Percentiles rank a stretch among this genome's conserved stretches.
Evolutionary conservation across 1,140 invertebrate species (phyloP).

Genomic region (Brachionus angularis): DNA sequence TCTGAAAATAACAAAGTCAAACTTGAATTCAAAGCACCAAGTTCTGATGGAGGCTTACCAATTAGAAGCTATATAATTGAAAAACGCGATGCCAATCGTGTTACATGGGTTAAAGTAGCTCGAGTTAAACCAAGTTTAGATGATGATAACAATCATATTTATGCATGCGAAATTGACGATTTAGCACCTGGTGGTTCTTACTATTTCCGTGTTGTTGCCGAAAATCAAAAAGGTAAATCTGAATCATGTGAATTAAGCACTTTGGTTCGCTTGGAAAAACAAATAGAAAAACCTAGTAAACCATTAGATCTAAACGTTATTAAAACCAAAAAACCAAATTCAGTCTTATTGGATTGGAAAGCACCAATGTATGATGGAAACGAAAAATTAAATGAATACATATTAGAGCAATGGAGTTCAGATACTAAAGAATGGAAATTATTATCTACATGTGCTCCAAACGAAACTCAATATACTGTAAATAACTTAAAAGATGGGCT

Average conservation of each 20-base stretch:
- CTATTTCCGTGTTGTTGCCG: conserved; percentile 94
- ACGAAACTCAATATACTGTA: conserved; percentile 45
- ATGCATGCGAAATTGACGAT: conserved; percentile 66
- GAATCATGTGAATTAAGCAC: conserved; percentile 64
- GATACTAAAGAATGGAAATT: conserved; percentile 73
- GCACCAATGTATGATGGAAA: conserved; percentile 87
- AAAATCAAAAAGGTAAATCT: conserved; percentile 90
- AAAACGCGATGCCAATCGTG: conserved; percentile 19
- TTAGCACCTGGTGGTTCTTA: conserved; percentile 84
- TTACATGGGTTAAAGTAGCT: conserved; percentile 34
- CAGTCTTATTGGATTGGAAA: conserved; percentile 78
- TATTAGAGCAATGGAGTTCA: conserved; percentile 64
- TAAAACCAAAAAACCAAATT: conserved; percentile 71
- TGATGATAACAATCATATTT: not conserved
- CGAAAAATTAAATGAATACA: conserved; percentile 72
- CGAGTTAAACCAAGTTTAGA: not conserved
- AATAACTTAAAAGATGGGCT: conserved; percentile 58
- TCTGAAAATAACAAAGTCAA: conserved; percentile 4
- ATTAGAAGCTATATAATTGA: conserved; percentile 29
- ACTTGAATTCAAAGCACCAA: conserved; percentile 6
- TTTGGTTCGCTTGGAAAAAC: not conserved
- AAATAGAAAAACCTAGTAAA: conserved; percentile 51
- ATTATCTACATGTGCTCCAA: conserved; percentile 48
- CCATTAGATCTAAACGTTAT: conserved; percentile 79
- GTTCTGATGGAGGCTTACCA: not conserved